phyloP scores from a whole-genome alignment of 2,888 invertebrate genomes.

The Drosophila melanosoma region DNA sequence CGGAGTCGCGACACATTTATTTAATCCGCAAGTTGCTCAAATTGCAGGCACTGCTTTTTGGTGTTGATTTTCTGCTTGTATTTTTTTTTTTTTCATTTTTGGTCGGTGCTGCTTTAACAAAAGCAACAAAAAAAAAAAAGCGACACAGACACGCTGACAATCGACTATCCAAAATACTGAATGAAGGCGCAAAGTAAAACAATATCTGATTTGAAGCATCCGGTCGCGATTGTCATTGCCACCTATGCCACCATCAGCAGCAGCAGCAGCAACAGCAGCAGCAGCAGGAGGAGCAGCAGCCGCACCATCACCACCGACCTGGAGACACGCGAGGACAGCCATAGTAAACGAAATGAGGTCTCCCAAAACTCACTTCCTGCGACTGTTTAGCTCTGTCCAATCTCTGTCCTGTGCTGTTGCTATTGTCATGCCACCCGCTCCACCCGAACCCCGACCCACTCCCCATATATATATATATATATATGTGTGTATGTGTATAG shows the following conservation, averaged over 20 bases:
- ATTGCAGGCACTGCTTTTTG: conserved; percentile 58
- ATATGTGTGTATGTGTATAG: conserved; percentile 32
- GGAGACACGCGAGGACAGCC: conserved; percentile 59
- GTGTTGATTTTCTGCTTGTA: conserved; percentile 19
- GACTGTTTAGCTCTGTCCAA: conserved; percentile 40
- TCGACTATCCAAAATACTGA: conserved; percentile 73
- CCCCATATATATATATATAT: neutral
- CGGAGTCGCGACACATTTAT: conserved; percentile 72
- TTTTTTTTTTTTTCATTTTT: conserved; percentile 1
- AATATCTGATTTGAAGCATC: conserved; percentile 85
- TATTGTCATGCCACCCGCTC: conserved; percentile 55
- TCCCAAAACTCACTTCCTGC: conserved; percentile 73
- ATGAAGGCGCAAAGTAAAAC: conserved; percentile 80
- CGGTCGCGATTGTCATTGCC: conserved; percentile 84
- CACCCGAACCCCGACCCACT: conserved; percentile 19
- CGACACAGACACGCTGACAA: conserved; percentile 76
- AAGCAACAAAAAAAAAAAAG: conserved; percentile 35
- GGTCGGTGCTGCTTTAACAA: conserved; percentile 49
- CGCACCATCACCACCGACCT: conserved; percentile 20
- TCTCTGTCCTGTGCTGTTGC: conserved; percentile 42
- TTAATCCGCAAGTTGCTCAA: conserved; percentile 74
- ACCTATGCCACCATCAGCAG: conserved; percentile 72
- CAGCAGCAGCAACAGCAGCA: conserved; percentile 61
- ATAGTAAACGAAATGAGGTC: conserved; percentile 53
- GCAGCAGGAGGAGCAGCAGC: too few species aligned